phyloP scores from a whole-genome alignment of 2,113 vertebrate species.

The Saguinus midas region DNA sequence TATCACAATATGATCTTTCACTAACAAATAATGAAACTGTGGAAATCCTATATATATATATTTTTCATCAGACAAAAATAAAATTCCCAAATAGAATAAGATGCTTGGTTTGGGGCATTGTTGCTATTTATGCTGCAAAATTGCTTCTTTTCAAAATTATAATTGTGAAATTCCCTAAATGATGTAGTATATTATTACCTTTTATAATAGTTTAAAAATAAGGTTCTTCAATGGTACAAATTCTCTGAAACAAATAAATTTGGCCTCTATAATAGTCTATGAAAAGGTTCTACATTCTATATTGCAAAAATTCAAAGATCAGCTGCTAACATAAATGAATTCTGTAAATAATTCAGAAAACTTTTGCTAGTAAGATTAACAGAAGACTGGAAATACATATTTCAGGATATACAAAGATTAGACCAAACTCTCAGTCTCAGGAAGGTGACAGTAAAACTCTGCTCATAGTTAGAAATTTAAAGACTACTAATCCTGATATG shows the following conservation, averaged over 20 bases:
- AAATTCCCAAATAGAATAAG: neutral
- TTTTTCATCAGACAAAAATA: neutral
- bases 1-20: neutral
- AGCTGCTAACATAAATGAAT: neutral
- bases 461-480: neutral
- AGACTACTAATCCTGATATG: neutral
- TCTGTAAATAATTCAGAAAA: neutral
- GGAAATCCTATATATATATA: neutral
- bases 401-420: neutral
- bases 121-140: neutral
- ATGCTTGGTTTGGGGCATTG: neutral
- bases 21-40: neutral
- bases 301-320: neutral
- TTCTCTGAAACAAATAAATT: neutral
- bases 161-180: conserved; percentile 20
- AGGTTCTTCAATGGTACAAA: neutral
- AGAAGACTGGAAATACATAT: neutral
- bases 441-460: neutral
- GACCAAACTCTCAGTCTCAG: neutral
- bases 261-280: neutral
- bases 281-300: neutral
- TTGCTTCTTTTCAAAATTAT: neutral
- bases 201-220: neutral
- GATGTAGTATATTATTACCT: neutral
- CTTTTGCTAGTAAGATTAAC: neutral